Percentiles rank a stretch among this genome's conserved stretches.
These are phyloP conservation scores for Sphyrna mokarran DNA, from an alignment of 2,113 vertebrate species.

Conservation along the genomic window DNA sequence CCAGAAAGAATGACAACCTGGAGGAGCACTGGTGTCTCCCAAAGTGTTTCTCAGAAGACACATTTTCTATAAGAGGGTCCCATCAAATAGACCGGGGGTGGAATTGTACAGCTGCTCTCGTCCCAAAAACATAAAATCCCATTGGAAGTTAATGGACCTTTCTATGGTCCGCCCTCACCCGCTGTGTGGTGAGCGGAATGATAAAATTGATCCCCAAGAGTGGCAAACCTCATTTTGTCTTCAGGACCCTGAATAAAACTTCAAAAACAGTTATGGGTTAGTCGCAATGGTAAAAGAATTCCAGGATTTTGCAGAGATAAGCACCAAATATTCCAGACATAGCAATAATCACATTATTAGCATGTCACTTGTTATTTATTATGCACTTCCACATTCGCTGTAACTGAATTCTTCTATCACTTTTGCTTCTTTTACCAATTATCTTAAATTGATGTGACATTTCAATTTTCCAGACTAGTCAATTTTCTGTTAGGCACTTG, in stretches of 20 bases:
- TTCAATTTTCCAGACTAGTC: too few relatives aligned
- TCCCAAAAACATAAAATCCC: too few relatives aligned
- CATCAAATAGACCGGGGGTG: background rate
- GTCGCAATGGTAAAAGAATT: background rate
- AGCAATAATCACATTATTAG: background rate
- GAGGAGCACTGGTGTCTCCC: background rate
- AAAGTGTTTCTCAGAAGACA: background rate
- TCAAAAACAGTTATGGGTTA: background rate
- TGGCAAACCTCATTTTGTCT: background rate
- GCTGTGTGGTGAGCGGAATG: too few relatives aligned
- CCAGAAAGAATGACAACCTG: background rate
- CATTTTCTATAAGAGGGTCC: background rate
- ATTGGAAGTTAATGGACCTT: too few relatives aligned
- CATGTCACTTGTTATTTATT: background rate
- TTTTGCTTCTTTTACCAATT: too few relatives aligned
- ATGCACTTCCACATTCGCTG: background rate
- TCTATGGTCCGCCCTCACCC: too few relatives aligned
- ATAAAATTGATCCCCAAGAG: background rate
- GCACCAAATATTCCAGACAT: background rate
- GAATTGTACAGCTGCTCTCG: too few relatives aligned
- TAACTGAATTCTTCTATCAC: background rate
- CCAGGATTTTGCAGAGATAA: background rate
- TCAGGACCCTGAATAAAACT: background rate
- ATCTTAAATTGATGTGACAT: too few relatives aligned
- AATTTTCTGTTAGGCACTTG: too few relatives aligned